These are phyloP conservation scores for Drosophila engyochracea DNA, from an alignment of 2,888 invertebrate species.

Conservation along the genomic window DNA sequence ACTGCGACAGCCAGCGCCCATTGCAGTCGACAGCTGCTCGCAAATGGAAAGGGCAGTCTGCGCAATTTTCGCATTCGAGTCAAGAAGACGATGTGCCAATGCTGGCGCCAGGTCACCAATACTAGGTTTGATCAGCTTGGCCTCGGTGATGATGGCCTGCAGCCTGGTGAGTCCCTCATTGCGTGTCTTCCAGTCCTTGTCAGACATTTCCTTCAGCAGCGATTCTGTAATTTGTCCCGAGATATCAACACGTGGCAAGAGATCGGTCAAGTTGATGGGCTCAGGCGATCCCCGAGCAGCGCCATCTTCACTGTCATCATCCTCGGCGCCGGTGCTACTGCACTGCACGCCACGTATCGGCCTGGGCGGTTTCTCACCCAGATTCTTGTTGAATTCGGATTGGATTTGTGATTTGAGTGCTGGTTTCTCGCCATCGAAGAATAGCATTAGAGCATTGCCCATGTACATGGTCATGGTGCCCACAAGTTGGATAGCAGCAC, in stretches of 20 bases:
- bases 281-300: conserved; percentile 78
- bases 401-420: conserved; percentile 93
- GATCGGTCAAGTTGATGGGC: conserved; percentile 88
- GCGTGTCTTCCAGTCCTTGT: conserved; percentile 96
- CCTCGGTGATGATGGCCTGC: conserved; percentile 86
- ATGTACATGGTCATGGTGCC: conserved; percentile 93
- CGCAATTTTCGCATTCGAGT: conserved; percentile 97
- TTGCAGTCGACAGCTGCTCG: conserved; percentile 91
- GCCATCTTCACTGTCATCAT: conserved; percentile 60
- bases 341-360: conserved; percentile 88
- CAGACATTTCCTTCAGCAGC: conserved; percentile 92
- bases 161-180: conserved; percentile 86
- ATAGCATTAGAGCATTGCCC: conserved; percentile 90
- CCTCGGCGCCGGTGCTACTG: conserved; percentile 48
- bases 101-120: conserved; percentile 94
- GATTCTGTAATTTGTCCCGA: conserved; percentile 93
- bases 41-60: conserved; percentile 94
- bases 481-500: conserved; percentile 88
- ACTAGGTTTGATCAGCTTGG: conserved; percentile 92
- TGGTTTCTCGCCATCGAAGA: conserved; percentile 95
- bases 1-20: conserved; percentile 92
- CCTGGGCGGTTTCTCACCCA: conserved; percentile 91
- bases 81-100: conserved; percentile 91
- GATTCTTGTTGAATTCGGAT: conserved; percentile 93
- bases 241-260: conserved; percentile 92